These are phyloP conservation scores for Bujurquina vittata DNA, from an alignment of 2,113 vertebrate species.

Conservation along the genomic window DNA sequence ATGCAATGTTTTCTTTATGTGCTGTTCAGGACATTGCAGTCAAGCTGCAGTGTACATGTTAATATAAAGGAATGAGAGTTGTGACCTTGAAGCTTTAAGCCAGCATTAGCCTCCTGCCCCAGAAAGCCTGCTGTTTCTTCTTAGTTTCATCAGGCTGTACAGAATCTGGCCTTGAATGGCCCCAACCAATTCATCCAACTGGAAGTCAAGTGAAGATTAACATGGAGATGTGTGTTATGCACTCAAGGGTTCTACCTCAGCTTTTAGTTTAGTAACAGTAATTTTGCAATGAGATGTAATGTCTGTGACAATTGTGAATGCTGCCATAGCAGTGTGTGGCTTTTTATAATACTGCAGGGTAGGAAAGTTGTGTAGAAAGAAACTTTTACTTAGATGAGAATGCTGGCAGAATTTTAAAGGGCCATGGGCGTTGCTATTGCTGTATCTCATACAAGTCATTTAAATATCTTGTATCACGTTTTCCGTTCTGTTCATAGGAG, in stretches of 20 bases:
- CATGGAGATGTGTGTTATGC: not conserved
- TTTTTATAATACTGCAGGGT: not conserved
- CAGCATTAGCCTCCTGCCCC: constrained; percentile 40
- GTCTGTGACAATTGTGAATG: not conserved
- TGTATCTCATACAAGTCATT: not conserved
- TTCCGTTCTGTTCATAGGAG: not conserved
- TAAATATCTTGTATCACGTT: not conserved
- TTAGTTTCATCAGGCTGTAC: constrained; percentile 24
- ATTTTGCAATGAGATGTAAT: not conserved
- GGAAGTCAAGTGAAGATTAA: constrained; percentile 9
- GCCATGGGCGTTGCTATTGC: not conserved
- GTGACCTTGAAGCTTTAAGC: constrained; percentile 50
- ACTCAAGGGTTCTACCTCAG: not conserved
- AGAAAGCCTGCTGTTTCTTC: constrained; percentile 49
- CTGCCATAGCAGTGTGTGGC: not conserved
- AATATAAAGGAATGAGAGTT: not conserved
- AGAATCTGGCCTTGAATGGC: constrained; percentile 12
- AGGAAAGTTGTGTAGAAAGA: not conserved
- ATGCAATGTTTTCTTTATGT: not conserved
- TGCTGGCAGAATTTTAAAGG: not conserved
- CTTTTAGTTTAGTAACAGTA: not conserved
- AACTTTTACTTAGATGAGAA: not conserved
- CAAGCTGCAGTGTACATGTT: not conserved
- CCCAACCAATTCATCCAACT: constrained; percentile 9
- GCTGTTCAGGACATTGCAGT: not conserved